Conservation (phyloP, 2,113 vertebrate genomes). For the Lathamus discolor region DNA sequence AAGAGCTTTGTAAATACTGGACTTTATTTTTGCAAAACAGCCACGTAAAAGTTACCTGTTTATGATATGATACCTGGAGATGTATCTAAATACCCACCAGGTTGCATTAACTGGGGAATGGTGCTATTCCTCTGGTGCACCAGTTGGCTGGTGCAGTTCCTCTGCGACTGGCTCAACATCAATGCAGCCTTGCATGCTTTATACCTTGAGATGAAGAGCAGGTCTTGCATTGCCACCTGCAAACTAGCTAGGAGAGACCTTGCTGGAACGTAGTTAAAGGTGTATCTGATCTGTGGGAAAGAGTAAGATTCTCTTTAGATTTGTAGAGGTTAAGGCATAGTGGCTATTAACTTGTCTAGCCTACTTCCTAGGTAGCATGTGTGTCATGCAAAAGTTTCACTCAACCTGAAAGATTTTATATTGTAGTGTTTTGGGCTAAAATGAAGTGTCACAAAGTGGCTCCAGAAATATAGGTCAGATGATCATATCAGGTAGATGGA, state of each 20-base stretch:
- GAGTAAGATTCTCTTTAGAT: background rate
- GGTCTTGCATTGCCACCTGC: background rate
- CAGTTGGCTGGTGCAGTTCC: background rate
- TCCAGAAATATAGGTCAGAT: background rate
- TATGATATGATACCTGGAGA: background rate
- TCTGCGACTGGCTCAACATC: background rate
- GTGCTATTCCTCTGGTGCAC: no score
- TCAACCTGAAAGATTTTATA: background rate
- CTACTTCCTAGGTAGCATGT: background rate
- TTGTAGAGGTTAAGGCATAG: background rate
- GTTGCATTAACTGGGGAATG: background rate
- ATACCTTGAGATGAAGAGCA: background rate
- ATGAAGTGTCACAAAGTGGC: background rate
- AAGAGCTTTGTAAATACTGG: slow-evolving; percentile 15
- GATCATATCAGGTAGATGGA: fast-evolving
- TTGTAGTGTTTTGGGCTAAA: background rate
- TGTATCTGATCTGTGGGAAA: background rate
- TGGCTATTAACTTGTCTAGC: background rate
- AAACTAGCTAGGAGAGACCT: background rate
- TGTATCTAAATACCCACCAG: background rate
- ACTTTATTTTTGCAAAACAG: background rate
- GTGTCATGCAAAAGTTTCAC: background rate
- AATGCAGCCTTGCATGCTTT: background rate
- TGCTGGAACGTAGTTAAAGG: background rate
- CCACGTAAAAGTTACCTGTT: background rate